Conservation (phyloP, 2,113 vertebrate genomes). For the Clupea harengus region DNA sequence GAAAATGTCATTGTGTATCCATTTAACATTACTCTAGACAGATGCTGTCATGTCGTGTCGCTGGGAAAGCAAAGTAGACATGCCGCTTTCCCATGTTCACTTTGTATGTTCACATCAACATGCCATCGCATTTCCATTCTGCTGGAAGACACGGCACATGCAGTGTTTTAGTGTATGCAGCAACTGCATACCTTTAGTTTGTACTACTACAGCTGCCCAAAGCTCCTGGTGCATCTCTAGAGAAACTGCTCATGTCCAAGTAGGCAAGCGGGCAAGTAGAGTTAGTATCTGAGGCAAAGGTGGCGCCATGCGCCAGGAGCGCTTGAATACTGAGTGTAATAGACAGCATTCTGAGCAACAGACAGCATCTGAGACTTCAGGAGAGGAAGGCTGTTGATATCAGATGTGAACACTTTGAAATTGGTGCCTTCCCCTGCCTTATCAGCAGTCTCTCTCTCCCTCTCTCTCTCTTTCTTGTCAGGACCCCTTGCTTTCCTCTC, state of each 20-base stretch:
- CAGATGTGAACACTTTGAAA: conserved; percentile 11
- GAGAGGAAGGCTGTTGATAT: conserved; percentile 14
- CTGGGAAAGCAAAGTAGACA: too few relatives aligned
- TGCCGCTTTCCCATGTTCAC: neutral
- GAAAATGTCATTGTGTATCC: conserved; percentile 16
- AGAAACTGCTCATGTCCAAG: neutral
- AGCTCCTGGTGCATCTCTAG: neutral
- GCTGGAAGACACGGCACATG: neutral
- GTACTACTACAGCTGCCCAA: neutral
- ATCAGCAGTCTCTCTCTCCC: neutral
- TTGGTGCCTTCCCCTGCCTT: conserved; percentile 12
- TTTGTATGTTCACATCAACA: neutral
- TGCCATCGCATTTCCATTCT: neutral
- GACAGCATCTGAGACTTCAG: neutral
- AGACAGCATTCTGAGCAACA: conserved; percentile 10
- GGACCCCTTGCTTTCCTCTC: neutral
- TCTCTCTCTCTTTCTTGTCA: conserved; percentile 18
- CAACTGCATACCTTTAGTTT: neutral
- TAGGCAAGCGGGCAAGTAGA: neutral
- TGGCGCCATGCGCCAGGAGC: neutral
- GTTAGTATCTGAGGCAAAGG: neutral
- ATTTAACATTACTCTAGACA: conserved; percentile 9
- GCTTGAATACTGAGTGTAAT: neutral
- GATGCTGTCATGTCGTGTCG: neutral
- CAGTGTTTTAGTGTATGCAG: neutral